Evolutionary conservation across 2,888 invertebrate genomes (phyloP).

Genomic region (Dichetophora obliterata): DNA sequence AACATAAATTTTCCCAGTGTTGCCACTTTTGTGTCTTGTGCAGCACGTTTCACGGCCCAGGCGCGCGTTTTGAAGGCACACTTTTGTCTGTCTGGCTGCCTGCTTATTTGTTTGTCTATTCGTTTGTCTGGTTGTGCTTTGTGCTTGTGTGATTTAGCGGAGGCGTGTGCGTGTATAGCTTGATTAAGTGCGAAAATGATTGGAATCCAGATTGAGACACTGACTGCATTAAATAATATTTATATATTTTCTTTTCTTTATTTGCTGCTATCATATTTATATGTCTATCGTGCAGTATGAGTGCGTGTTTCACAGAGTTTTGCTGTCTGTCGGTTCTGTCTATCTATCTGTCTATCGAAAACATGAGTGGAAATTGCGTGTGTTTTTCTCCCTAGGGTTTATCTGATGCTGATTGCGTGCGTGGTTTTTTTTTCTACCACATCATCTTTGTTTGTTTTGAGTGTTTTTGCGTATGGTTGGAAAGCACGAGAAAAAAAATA

Average conservation of each 20-base stretch:
- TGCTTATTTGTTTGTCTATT: background rate
- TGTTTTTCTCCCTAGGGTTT: background rate
- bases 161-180: background rate
- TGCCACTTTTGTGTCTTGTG: background rate
- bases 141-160: background rate
- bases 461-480: background rate
- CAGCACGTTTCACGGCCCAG: no score
- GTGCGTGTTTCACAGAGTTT: background rate
- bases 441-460: background rate
- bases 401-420: background rate
- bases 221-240: background rate
- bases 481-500: background rate
- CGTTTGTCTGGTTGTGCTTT: background rate
- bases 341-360: background rate
- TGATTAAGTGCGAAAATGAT: slow-evolving; percentile 27
- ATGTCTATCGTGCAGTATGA: background rate
- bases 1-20: background rate
- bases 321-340: background rate
- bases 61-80: no score
- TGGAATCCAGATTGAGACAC: slow-evolving; percentile 6
- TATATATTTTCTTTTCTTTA: background rate
- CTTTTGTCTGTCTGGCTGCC: no score
- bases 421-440: no score
- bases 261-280: background rate
- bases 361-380: background rate